Percentiles rank a stretch among this genome's conserved stretches.
These are phyloP conservation scores for Sciaenops ocellatus DNA, from an alignment of 2,797 vertebrate species.

Conservation along the genomic window DNA sequence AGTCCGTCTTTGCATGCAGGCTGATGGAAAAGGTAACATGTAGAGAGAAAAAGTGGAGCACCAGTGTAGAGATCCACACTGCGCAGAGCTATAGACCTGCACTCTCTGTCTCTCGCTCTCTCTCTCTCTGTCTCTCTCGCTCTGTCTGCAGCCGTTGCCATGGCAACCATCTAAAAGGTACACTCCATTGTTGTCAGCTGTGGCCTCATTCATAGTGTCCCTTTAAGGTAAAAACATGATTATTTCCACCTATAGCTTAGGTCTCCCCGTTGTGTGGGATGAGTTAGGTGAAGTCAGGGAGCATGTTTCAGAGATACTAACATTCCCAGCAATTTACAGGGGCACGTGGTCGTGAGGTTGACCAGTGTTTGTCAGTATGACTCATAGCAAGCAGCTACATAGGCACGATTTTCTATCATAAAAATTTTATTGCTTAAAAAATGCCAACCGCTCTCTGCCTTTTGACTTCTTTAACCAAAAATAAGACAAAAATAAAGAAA, in stretches of 20 bases:
- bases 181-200: conserved; percentile 83
- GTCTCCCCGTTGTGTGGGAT: conserved; percentile 51
- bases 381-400: conserved; percentile 51
- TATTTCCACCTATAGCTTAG: conserved; percentile 48
- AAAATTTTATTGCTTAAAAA: conserved; percentile 25
- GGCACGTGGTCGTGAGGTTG: conserved; percentile 46
- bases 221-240: conserved; percentile 52
- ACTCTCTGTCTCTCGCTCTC: conserved; percentile 49
- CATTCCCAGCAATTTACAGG: conserved; percentile 45
- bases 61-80: conserved; percentile 72
- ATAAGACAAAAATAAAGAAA: background rate
- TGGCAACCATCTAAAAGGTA: conserved; percentile 83
- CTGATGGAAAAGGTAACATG: conserved; percentile 23
- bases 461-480: background rate
- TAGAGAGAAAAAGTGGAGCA: conserved; percentile 66
- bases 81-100: conserved; percentile 73
- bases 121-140: conserved; percentile 45
- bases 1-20: conserved; percentile 1
- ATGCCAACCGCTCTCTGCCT: background rate
- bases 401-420: conserved; percentile 10
- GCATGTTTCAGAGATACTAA: conserved; percentile 31
- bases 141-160: conserved; percentile 84
- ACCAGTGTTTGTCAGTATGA: conserved; percentile 66
- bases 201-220: conserved; percentile 80
- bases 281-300: conserved; percentile 37